Base-by-base conservation (phyloP, 2,797 vertebrate species). In the Enoplosus armatus region DNA sequence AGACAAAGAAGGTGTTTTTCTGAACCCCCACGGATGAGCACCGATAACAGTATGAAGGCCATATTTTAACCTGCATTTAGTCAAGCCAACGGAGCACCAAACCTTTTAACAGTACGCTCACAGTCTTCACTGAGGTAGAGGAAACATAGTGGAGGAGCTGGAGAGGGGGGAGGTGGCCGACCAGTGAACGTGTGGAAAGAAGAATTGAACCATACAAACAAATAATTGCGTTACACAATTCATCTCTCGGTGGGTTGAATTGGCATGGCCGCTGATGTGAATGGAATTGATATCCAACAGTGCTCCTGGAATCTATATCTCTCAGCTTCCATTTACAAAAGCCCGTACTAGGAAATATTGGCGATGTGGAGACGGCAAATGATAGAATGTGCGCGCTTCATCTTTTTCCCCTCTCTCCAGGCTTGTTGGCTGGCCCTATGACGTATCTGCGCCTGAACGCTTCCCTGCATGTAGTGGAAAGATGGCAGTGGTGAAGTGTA, bases 221-320 rank as follows among this genome's bases (percentile, higher is more conserved):
- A 78, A 84, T 65, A 70, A n/a, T 24, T 53, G 64, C 73, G 56
- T n/a, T 22, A 68, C 68, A 66, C 67, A 59, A 53, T 69, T 72
- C 27, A 84, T 89, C 61, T 82, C 31, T 50, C 20, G 58, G 56
- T 77, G 58, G 35, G 84, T 39, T 70, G 60, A 84, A 72, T 74
- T 75, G 73, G 18, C 60, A 65, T 10, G 37, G 48, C 65, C 53
- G 48, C n/a, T 61, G 60, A 76, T 60, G 64, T 80, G 80, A 84
- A 84, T 72, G 27, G 74, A 27, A 73, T 58, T 84, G 68, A 80
- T 84, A 83, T 89, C 77, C 74, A 75, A 69, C 56, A 73, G 48
- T 20, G 73, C 64, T 55, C 61, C 55, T 63, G 24, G 45, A 83
- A 84, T 82, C 76, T 35, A 85, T 84, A 75, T 70, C 59, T 35